Conservation (phyloP, 2,888 invertebrate genomes). For the Apamea crenata region DNA sequence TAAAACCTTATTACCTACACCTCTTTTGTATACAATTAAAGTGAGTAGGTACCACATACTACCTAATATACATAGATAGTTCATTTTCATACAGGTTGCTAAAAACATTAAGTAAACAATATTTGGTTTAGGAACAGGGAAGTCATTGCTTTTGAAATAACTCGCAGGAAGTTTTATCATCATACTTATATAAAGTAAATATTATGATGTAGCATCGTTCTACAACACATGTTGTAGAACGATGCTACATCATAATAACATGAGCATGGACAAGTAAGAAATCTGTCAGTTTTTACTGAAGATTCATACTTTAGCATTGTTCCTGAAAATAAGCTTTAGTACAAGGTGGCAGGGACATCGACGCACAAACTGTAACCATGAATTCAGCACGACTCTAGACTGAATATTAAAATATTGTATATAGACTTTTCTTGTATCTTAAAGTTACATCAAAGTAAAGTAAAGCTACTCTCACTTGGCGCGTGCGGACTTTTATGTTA, state of each 20-base stretch:
- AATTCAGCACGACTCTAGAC: too few relatives aligned
- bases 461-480: conserved; percentile 3
- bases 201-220: too few relatives aligned
- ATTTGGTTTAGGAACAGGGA: neutral
- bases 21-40: conserved; percentile 85
- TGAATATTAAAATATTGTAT: neutral
- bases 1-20: conserved; percentile 81
- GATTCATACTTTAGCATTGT: neutral
- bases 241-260: neutral
- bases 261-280: neutral
- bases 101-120: neutral
- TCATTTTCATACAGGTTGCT: neutral
- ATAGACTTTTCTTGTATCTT: neutral
- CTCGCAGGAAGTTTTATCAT: neutral
- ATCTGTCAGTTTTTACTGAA: neutral
- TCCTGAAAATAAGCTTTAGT: neutral
- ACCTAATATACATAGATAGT: neutral
- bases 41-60: conserved; percentile 64
- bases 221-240: too few relatives aligned
- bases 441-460: neutral
- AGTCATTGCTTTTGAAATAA: neutral
- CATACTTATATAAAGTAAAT: neutral
- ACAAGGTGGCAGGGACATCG: neutral
- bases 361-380: too few relatives aligned
- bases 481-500: conserved; percentile 49